Evolutionary conservation across 2,888 invertebrate genomes (phyloP), one percentile per base, ranked within the genome.

Genomic region (Formica aserva): DNA sequence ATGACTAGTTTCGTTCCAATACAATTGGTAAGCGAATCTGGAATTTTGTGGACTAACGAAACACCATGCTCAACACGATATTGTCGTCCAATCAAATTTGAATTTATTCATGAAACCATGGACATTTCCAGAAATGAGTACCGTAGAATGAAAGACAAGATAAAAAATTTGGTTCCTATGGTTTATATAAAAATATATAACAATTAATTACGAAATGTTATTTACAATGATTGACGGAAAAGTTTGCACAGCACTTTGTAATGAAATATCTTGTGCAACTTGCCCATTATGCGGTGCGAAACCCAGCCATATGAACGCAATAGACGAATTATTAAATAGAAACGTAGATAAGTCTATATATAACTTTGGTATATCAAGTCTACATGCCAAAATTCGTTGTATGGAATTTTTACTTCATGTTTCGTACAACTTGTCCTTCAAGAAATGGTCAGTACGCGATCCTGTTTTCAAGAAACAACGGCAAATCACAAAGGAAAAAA

Each of bases 1-100:
- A 62, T 69, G 38, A 78, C 41, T 0, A 60, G 67, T 48, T 67
- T 78, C 2, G 78, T 78, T 1, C 69, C 78, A 22, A 55, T 78
- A 11, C n/a, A 78, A 69, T 48, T 78, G 3, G 3, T n/a, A 65
- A 26, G 18, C 26, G 11, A 18, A 1, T 52, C 11, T 65, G 22
- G 15, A 13, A 69, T 55, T 55, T 6, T 78, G 8, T 82, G 66
- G 81, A 22, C 29, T 13, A 81, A 82, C 60, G 45, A n/a, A 65
- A 75, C 6, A 6, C 82, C 65, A 62, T 75, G 76, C 1, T 85
- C 76, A 5, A 74, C 65, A 6, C 75, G 85, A 52, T 76, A 76
- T 52, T 85, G 82, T 32, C 26, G 72, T 26, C 78, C 82, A 3
- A 83, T 85, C 55, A 26, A 29, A 66, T 65, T 83, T 78, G 60